These are phyloP conservation scores for Drosophila helvetica DNA, from an alignment of 2,888 invertebrate genomes.

Conservation along the genomic window DNA sequence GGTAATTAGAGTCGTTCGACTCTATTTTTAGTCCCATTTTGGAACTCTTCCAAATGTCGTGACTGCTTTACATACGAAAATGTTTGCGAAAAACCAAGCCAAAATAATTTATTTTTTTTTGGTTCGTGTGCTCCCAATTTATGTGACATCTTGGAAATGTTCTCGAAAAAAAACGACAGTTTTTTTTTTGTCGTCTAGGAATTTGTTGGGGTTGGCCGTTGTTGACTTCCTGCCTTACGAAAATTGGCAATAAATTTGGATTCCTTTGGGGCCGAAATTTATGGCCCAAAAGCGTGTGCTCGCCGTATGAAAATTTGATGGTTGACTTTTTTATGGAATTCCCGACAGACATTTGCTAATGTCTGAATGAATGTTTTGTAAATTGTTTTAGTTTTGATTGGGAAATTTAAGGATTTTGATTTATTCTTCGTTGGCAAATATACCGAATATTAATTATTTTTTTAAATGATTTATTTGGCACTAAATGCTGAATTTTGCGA, in stretches of 20 bases:
- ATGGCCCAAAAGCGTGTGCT: slow-evolving; percentile 10
- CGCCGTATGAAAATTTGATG: slow-evolving; percentile 10
- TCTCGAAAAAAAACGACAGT: slow-evolving; percentile 16
- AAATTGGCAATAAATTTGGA: slow-evolving; percentile 27
- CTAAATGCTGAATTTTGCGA: too few relatives aligned
- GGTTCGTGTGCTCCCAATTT: slow-evolving; percentile 66
- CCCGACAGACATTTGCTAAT: not conserved
- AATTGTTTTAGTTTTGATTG: not conserved
- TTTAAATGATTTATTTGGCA: too few relatives aligned
- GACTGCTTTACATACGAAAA: slow-evolving; percentile 64
- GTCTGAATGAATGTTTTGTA: not conserved
- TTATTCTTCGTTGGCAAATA: not conserved
- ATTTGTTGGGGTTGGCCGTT: not conserved
- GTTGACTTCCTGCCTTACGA: slow-evolving; percentile 50
- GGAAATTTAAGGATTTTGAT: not conserved
- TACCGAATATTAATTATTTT: too few relatives aligned
- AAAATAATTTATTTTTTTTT: slow-evolving; percentile 30
- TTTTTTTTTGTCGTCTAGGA: slow-evolving; percentile 25
- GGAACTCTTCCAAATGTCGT: slow-evolving; percentile 73
- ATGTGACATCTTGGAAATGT: slow-evolving; percentile 65
- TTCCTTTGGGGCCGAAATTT: slow-evolving; percentile 21
- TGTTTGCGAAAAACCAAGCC: slow-evolving; percentile 48
- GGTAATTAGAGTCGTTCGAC: slow-evolving; percentile 13
- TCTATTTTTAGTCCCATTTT: slow-evolving; percentile 55
- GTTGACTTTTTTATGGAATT: not conserved